Base-by-base conservation (phyloP, 2,888 invertebrate species). In the Rotaria sp. region DNA sequence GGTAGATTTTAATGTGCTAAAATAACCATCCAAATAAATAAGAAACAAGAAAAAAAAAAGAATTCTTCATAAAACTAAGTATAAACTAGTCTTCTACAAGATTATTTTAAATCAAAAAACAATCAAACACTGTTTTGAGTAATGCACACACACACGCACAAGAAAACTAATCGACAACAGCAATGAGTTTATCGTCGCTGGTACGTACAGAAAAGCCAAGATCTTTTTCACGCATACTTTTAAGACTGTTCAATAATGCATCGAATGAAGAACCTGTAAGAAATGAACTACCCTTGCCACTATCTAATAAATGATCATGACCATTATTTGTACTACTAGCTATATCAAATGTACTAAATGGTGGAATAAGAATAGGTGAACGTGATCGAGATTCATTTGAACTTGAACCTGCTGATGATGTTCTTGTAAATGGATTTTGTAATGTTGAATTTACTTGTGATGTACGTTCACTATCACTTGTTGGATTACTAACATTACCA, bases 401-500 rank as follows among this genome's bases (percentile, higher is more conserved):
- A 45, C 24, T 15, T 11, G 45, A 80, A 21, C 45, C 80, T 21
- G 15, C 35, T 1, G n/a, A 80, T 80, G 80, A 80, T 13, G 24
- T 45, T 26, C 21, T 5, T n/a, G n/a, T 26, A 45, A 45, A 45
- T 45, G 45, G 80, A 41, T 41, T 41, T 80, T 24, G 11, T 26
- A 13, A n/a, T 80, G 45, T 15, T n/a, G 80, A 26, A 45, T 80
- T 45, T 2, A 80, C n/a, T 80, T 80, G 80, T 26, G 45, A 45
- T 80, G 80, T 80, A 21, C 15, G 80, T 45, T 80, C 80, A 80
- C 26, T 45, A 80, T 80, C 45, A 45, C 45, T 80, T 80, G 41
- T 41, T 80, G 41, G 45, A 26, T n/a, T 80, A 80, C 80, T 45
- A n/a, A 1, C 18, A 80, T 45, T 80, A 24, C n/a, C 13, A 80